Base-by-base conservation (phyloP, 2,888 invertebrate genomes). In the Xanthia icteritia region DNA sequence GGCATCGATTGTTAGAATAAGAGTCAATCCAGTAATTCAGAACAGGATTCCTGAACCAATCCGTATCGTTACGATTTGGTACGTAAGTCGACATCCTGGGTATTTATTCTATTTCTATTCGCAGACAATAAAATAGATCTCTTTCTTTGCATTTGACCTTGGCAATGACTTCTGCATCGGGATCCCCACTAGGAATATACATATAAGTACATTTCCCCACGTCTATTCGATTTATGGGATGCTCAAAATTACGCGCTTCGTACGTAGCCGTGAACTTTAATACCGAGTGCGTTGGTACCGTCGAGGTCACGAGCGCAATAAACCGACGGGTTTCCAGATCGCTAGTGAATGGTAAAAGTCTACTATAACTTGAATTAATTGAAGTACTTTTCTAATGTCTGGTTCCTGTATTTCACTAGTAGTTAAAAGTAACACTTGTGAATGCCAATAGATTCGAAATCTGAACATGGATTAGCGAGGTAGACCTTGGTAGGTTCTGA, bases 231-330 rank as follows among this genome's bases (percentile, higher is more conserved):
- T 77, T 75, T 84, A 84, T 81, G 77, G 81, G 84, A 84, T 73
- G 81, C 23, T 77, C 74, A 73, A 77, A 83, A 77, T 84, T 70
- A 84, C 74, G 69, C 73, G 75, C 70, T 66, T 70, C 64, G 61
- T 69, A 73, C 63, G 76, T 76, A 87, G 82, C 88, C 86, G 76
- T 87, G 87, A 87, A 87, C 87, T 86, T 81, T 69, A 66, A 74
- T 77, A 73, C 76, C 2, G 83, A 85, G 86, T 82, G 79, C 87
- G 87, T 82, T 87, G 81, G 81, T 81, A 76, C 78, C 66, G 70
- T 17, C 88, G 86, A 87, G 87, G 87, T 86, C 88, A 86, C 58
- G 72, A 77, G 69, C 81, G 81, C 82, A 80, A 87, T 87, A 87
- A 86, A 87, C 82, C 65, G 76, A 74, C 79, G 79, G 72, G 68